These are phyloP conservation scores for Genyomyrus donnyi DNA, from an alignment of 2,113 vertebrate genomes.

Conservation along the genomic window DNA sequence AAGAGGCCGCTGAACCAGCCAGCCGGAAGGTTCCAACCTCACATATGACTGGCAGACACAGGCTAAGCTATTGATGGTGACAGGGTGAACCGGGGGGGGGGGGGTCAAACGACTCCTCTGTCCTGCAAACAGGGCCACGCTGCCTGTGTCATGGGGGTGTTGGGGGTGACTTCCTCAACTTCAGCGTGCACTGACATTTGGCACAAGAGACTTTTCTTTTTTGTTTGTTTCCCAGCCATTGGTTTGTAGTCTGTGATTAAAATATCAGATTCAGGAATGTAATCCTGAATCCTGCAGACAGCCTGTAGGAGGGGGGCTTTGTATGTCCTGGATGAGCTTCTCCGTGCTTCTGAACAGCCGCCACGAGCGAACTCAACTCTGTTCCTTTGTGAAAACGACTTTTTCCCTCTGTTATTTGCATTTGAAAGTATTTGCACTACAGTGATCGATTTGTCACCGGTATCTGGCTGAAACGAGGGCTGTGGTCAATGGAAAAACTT, in stretches of 20 bases:
- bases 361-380: background rate
- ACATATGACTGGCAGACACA: background rate
- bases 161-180: background rate
- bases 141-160: background rate
- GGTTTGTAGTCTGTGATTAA: slow-evolving; percentile 31
- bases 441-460: background rate
- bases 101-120: background rate
- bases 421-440: background rate
- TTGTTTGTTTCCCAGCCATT: slow-evolving; percentile 19
- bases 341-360: slow-evolving; percentile 2
- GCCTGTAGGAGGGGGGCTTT: slow-evolving; percentile 1
- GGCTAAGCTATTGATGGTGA: too few species aligned
- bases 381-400: background rate
- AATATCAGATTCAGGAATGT: slow-evolving; percentile 32
- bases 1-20: background rate
- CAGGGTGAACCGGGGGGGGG: background rate
- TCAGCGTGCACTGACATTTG: background rate
- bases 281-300: slow-evolving; percentile 24
- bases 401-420: background rate
- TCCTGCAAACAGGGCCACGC: background rate
- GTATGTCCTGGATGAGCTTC: slow-evolving; percentile 37
- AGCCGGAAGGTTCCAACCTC: background rate
- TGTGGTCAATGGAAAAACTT: background rate
- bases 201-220: background rate
- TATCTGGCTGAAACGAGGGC: background rate